Evolutionary conservation across 2,797 vertebrate genomes (phyloP).

Genomic region (Rousettus madagascariensis): DNA sequence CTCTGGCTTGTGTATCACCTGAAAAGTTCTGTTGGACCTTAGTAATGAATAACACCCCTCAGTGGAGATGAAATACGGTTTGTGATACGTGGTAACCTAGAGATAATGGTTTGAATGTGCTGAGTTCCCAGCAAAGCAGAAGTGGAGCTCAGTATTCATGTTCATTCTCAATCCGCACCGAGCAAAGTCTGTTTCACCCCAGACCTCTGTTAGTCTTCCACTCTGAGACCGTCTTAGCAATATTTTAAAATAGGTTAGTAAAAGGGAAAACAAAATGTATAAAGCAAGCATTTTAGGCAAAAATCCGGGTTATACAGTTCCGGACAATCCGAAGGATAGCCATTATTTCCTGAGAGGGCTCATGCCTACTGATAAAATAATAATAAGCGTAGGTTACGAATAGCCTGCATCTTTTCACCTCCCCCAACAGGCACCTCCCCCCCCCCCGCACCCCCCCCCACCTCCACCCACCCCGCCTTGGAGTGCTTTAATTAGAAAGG

Average conservation of each 20-base stretch:
- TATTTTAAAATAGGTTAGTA: neutral
- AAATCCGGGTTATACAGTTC: neutral
- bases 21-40: neutral
- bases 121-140: neutral
- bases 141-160: neutral
- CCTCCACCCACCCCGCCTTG: neutral
- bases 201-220: neutral
- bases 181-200: neutral
- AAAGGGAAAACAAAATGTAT: conserved; percentile 4
- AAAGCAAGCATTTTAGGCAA: neutral
- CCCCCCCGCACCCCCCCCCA: too few species aligned
- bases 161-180: fast-evolving
- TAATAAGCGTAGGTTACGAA: neutral
- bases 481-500: conserved; percentile 82
- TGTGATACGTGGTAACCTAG: neutral
- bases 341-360: neutral
- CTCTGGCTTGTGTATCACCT: neutral
- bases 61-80: neutral
- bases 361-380: conserved; percentile 59
- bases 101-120: neutral
- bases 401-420: neutral
- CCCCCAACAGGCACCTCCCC: neutral
- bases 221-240: neutral
- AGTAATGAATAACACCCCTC: too few species aligned
- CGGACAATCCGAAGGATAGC: neutral